Evolutionary conservation across 2,797 vertebrate species (phyloP), one percentile per base, ranked within the genome.

Genomic region (Neosilurus hyrtlii): DNA sequence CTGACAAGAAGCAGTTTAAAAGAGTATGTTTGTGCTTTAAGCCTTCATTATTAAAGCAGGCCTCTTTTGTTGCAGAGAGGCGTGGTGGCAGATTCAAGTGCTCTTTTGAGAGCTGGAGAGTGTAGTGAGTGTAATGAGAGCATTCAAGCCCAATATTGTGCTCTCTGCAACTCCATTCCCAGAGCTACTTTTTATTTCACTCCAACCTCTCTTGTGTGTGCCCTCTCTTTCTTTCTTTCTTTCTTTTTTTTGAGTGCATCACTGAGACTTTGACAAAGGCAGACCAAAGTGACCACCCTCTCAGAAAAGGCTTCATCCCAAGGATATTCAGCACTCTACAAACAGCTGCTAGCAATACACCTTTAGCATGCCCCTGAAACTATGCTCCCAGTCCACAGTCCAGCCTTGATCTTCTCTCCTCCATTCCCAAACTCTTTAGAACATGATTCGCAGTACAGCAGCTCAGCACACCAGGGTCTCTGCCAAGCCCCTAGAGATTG

Each of bases 181-280:
- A 91, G 90, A 86, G 90, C 88, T 89, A 87, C 89, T 87, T 93
- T 92, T 93, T 91, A 92, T 91, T 92, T 86, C 75, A 67, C 78
- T 83, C 75, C 70, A 72, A 56, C 52, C 54, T 84, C 83, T 70
- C 72, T 83, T 61, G 71, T 79, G 71, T 61, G 71, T 79, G 71
- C 72, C 70, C 67, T 79, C 68, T n/a, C 56, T 56, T 56, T 81
- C 73, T 79, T 72, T 35, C 61, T 90, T 80, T 89, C 91, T 59
- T 82, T 74, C 90, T 91, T 90, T 91, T 90, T 43, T 43, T 43
- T 43, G 37, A 43, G 88, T 78, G 61, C 83, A 92, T 94, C 93
- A 92, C 92, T 92, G 91, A 90, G 91, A 92, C 92, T 94, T 94
- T 94, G 92, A 91, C 92, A 94, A 94, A 94, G 92, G 91, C 91